phyloP scores from a whole-genome alignment of 2,113 vertebrate genomes.

The Ondatra zibethicus region DNA sequence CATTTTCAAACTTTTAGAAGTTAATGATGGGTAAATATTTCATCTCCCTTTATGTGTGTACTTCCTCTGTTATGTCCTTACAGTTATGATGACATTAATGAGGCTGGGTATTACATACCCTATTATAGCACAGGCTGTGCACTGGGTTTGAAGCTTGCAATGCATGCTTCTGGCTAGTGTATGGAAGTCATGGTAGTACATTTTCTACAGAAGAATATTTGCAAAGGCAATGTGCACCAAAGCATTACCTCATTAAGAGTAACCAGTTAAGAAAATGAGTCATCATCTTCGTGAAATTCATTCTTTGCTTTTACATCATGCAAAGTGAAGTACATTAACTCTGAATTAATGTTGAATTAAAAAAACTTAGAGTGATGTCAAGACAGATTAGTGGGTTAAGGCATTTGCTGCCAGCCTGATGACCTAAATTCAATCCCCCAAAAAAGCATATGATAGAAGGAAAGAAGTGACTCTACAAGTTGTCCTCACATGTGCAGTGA shows the following conservation, averaged over 20 bases:
- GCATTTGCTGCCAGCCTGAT: neutral
- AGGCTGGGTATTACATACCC: neutral
- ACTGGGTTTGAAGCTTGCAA: neutral
- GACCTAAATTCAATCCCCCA: neutral
- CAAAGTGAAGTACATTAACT: constrained; percentile 15
- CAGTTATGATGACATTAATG: neutral
- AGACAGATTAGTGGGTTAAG: neutral
- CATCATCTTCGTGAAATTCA: neutral
- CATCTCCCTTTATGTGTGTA: neutral
- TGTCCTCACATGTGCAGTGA: neutral
- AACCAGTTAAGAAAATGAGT: constrained; percentile 14
- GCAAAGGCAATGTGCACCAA: neutral
- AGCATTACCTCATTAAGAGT: neutral
- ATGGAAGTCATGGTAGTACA: neutral
- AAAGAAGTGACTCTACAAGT: neutral
- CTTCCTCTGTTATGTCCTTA: neutral
- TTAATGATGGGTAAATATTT: neutral
- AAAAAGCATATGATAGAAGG: neutral
- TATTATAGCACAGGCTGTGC: neutral
- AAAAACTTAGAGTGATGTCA: neutral
- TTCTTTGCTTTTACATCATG: neutral
- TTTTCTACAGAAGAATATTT: constrained; percentile 12
- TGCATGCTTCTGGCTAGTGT: no score
- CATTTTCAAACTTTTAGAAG: neutral
- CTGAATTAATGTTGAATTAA: neutral